Conservation (phyloP, 2,888 invertebrate genomes). For the Ormyrus pomaceus region DNA sequence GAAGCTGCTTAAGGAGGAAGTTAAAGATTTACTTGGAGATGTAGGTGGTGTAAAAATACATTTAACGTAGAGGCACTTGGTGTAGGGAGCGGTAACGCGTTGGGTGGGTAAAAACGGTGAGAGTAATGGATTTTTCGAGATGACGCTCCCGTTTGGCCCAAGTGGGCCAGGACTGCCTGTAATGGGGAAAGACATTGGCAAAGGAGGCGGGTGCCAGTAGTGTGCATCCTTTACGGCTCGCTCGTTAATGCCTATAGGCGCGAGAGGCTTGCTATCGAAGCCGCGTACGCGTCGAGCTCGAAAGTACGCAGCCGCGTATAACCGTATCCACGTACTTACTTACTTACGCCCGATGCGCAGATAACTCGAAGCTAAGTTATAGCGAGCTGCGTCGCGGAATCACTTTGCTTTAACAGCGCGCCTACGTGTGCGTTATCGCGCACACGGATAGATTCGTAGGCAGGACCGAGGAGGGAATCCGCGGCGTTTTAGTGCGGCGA, state of each 20-base stretch:
- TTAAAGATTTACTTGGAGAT: too few species aligned
- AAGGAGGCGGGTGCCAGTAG: not conserved
- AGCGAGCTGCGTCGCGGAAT: slow-evolving; percentile 59
- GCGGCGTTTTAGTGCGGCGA: slow-evolving; percentile 30
- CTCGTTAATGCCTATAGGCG: slow-evolving; percentile 39
- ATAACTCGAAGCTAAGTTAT: slow-evolving; percentile 64
- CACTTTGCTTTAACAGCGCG: slow-evolving; percentile 65
- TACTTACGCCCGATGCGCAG: slow-evolving; percentile 68
- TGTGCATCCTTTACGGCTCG: slow-evolving; percentile 49
- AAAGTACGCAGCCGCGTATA: slow-evolving; percentile 35
- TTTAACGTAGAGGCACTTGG: too few species aligned
- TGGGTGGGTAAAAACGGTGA: too few species aligned
- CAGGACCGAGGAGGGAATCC: slow-evolving; percentile 13
- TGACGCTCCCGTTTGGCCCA: too few species aligned
- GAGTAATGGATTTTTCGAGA: too few species aligned
- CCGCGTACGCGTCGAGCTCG: slow-evolving; percentile 1
- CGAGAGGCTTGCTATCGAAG: slow-evolving; percentile 14
- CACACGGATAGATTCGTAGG: not conserved
- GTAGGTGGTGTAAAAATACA: too few species aligned
- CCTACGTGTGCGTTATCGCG: slow-evolving; percentile 30
- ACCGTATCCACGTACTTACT: slow-evolving; percentile 62
- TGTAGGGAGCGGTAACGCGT: too few species aligned
- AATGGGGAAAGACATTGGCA: slow-evolving; percentile 35
- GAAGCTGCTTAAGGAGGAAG: too few species aligned
- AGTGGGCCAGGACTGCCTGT: not conserved